phyloP scores from a whole-genome alignment of 2,888 invertebrate species.

The Mimachlamys varia region DNA sequence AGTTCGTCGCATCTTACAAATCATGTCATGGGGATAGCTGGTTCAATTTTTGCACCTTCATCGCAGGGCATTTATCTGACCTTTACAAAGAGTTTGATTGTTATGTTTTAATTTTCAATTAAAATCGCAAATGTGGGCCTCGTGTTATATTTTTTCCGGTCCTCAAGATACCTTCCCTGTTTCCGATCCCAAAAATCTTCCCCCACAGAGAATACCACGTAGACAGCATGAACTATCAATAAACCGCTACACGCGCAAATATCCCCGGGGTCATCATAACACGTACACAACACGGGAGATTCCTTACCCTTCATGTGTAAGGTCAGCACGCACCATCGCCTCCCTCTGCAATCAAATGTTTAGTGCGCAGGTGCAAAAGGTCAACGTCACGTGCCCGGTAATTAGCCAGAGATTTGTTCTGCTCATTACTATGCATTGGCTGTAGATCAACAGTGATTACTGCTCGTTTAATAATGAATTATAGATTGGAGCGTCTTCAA shows the following conservation, averaged over 20 bases:
- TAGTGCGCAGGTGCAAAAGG: slow-evolving; percentile 9
- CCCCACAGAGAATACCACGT: not conserved
- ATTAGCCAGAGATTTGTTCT: slow-evolving; percentile 36
- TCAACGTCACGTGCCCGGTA: not conserved
- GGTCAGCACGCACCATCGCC: slow-evolving; percentile 28
- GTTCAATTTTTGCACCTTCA: too few relatives aligned
- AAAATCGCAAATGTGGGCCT: too few relatives aligned
- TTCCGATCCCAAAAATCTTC: not conserved
- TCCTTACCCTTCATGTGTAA: not conserved
- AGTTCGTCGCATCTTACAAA: too few relatives aligned
- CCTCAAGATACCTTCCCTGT: not conserved
- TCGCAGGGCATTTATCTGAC: too few relatives aligned
- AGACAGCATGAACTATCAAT: not conserved
- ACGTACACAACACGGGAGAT: not conserved
- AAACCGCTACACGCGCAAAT: too few relatives aligned
- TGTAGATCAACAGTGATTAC: slow-evolving; percentile 23
- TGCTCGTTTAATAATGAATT: slow-evolving; percentile 31
- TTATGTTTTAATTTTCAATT: too few relatives aligned
- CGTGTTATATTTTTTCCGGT: not conserved
- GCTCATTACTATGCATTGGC: slow-evolving; percentile 29
- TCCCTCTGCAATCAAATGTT: not conserved
- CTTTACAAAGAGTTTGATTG: too few relatives aligned
- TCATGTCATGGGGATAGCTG: too few relatives aligned
- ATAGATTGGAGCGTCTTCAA: slow-evolving; percentile 5
- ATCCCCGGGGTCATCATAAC: not conserved